Conservation (phyloP, 2,797 vertebrate genomes). For the Zalophus californianus region DNA sequence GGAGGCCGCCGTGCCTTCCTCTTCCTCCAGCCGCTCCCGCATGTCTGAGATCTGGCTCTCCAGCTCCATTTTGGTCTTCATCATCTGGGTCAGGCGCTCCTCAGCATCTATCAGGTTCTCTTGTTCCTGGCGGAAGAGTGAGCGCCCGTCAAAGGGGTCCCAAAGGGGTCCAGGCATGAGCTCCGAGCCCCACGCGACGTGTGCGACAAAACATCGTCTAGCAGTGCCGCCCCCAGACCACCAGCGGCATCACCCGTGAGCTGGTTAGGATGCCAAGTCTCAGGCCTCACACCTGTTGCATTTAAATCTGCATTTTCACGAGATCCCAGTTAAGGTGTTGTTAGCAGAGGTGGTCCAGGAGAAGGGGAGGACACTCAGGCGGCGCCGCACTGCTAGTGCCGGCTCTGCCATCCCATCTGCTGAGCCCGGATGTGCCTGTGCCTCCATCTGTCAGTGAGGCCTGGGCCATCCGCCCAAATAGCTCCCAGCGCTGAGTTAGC, state of each 20-base stretch:
- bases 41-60: slow-evolving; percentile 86
- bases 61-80: slow-evolving; percentile 88
- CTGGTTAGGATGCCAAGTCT: not conserved
- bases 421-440: not conserved
- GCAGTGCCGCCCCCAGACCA: not conserved
- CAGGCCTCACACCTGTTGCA: not conserved
- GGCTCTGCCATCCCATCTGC: not conserved
- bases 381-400: not conserved
- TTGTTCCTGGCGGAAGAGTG: slow-evolving; percentile 84
- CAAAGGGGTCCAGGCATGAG: not conserved
- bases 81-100: slow-evolving; percentile 86
- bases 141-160: not conserved
- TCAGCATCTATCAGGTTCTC: slow-evolving; percentile 87
- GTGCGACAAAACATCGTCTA: not conserved
- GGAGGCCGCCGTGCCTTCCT: slow-evolving; percentile 83
- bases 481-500: not conserved
- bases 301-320: not conserved
- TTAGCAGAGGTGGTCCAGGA: not conserved
- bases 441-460: not conserved
- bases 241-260: not conserved
- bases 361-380: not conserved
- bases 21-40: slow-evolving; percentile 88
- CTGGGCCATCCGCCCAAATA: not conserved
- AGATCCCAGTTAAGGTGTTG: not conserved
- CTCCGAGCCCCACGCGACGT: not conserved